A percentile compares a stretch with the other conserved stretches of the same genome.
Conservation (phyloP, 2,113 vertebrate genomes). For the Spermophilus dauricus region DNA sequence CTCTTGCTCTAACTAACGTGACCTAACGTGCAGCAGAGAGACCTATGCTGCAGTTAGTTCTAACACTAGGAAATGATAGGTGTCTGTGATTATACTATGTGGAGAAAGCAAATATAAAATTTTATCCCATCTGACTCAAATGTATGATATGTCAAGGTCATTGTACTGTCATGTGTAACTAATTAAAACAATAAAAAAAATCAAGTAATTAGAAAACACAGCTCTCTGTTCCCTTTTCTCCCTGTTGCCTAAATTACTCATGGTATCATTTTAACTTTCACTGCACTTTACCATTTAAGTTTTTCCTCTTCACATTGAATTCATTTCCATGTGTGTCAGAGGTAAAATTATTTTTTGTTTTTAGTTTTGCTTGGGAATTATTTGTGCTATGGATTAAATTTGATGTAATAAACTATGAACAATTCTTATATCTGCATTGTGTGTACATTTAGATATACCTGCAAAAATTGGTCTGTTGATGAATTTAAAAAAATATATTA, state of each 20-base stretch:
- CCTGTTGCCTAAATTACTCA: background rate
- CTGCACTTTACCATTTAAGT: background rate
- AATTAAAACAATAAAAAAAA: background rate
- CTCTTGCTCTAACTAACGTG: conserved; percentile 89
- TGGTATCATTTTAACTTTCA: background rate
- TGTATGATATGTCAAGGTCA: too few relatives aligned
- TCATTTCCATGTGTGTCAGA: background rate
- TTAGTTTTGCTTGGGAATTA: background rate
- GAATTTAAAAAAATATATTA: conserved; percentile 76
- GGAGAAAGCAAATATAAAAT: background rate
- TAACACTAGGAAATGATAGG: background rate
- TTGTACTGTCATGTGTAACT: too few relatives aligned
- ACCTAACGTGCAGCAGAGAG: conserved; percentile 46
- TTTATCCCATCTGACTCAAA: background rate
- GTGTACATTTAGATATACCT: conserved; percentile 23
- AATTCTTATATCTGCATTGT: conserved; percentile 45
- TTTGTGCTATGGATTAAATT: background rate
- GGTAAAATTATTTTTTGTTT: background rate
- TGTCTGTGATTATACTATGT: background rate
- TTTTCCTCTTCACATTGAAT: background rate
- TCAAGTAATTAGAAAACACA: background rate
- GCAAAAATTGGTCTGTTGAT: conserved; percentile 53
- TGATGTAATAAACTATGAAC: conserved; percentile 22
- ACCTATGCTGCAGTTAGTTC: background rate
- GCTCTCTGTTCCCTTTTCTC: background rate